These are phyloP conservation scores for Helostoma temminkii DNA, from an alignment of 2,797 vertebrate genomes.

Conservation along the genomic window DNA sequence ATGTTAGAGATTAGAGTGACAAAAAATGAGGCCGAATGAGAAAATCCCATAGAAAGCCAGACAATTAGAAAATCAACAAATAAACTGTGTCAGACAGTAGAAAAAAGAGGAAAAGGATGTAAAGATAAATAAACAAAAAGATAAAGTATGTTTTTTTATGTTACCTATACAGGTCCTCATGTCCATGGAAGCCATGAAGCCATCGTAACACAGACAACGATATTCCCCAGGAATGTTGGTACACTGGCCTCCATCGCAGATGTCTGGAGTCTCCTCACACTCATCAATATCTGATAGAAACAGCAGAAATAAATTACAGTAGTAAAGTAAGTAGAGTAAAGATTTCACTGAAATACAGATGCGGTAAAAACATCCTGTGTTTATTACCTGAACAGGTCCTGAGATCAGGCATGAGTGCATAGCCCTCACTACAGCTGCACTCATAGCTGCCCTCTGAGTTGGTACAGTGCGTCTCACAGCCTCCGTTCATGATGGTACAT, in stretches of 20 bases:
- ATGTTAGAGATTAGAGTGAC: constrained; percentile 28
- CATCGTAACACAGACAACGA: constrained; percentile 92
- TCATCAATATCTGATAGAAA: constrained; percentile 90
- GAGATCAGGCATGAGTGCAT: constrained; percentile 91
- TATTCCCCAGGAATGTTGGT: constrained; percentile 93
- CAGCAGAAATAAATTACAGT: constrained; percentile 1
- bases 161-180: constrained; percentile 93
- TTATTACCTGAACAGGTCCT: constrained; percentile 88
- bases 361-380: background rate
- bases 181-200: constrained; percentile 94
- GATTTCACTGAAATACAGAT: background rate
- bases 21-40: constrained; percentile 39
- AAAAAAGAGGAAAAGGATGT: background rate
- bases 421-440: constrained; percentile 92
- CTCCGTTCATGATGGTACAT: constrained; percentile 92
- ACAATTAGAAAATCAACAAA: background rate
- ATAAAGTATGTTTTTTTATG: constrained; percentile 35
- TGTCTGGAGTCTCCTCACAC: constrained; percentile 91
- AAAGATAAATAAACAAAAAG: background rate
- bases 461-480: constrained; percentile 92
- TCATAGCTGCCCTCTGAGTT: constrained; percentile 94
- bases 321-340: no score
- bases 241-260: constrained; percentile 94
- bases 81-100: background rate
- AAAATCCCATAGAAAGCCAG: background rate